Conservation (phyloP, 2,113 vertebrate genomes). For the Leptobrachium leishanense region DNA sequence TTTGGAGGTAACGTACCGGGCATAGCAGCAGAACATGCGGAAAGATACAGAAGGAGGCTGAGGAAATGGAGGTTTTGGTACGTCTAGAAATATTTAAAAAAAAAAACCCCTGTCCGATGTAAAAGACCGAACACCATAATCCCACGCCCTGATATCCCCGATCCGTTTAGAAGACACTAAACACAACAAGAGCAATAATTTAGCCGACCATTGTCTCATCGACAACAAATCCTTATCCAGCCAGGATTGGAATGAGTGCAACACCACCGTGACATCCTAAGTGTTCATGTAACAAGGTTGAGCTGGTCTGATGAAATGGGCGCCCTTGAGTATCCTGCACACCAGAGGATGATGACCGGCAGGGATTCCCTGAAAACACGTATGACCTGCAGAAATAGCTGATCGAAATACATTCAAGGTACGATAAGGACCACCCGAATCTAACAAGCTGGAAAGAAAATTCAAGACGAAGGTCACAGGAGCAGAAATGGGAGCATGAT, state of each 20-base stretch:
- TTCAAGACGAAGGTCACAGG: background rate
- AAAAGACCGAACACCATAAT: background rate
- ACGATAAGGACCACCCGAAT: background rate
- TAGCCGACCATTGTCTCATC: background rate
- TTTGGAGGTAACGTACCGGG: background rate
- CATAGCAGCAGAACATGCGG: background rate
- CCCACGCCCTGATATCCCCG: background rate
- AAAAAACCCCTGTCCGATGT: background rate
- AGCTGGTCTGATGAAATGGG: background rate
- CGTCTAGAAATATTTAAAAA: background rate
- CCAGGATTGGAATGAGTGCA: background rate
- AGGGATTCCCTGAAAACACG: background rate
- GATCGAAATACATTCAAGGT: background rate
- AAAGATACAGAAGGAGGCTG: background rate
- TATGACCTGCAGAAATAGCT: background rate
- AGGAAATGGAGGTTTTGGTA: background rate
- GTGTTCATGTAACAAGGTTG: background rate
- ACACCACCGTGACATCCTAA: background rate
- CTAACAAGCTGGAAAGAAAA: background rate
- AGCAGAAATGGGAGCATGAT: too few species aligned
- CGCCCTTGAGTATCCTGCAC: background rate
- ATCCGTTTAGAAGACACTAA: background rate
- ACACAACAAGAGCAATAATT: background rate
- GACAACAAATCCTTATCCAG: background rate
- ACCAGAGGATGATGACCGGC: background rate